Evolutionary conservation across 2,113 vertebrate genomes (phyloP), one percentile per base, ranked within the genome.

Genomic region (Perccottus glenii): DNA sequence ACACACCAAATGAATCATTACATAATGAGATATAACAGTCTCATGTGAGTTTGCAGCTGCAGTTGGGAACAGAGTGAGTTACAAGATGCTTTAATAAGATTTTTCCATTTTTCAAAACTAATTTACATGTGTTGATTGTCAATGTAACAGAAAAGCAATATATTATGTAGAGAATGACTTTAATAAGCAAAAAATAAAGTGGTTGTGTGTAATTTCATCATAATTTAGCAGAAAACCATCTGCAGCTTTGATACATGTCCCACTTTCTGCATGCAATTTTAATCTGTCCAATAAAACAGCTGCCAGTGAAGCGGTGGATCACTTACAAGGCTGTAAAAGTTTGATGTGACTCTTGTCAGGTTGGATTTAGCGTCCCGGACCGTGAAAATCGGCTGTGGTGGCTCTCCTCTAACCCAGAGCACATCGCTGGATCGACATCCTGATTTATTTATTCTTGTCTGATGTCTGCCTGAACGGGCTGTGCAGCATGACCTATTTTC

Each of bases 221-320:
- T 78, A 85, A 87, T 85, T 87, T 82, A 78, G 68, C 52, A 78
- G 67, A 2, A 40, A 70, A 50, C 52, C 77, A 71, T 74, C 67
- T 74, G 60, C 74, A 67, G 67, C 61, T 63, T 11, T 60, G 65
- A 71, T 73, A 47, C 60, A 71, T 76, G 79, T 80, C 81, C 81
- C 74, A 82, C 71, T 84, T 85, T 82, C 6, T 69, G 65, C 80
- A 85, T 83, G 73, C 75, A 81, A 74, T 81, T 87, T 86, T 87
- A 87, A 81, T 84, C 65, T 69, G 63, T 62, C 75, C 72, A 81
- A 83, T 83, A 77, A 85, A 87, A 77, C 49, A 48, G 59, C 45
- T 77, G 73, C 60, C 46, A 16, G 64, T 45, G 77, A 72, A 68
- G 62, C 74, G 68, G 78, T 12, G 35, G 77, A 84, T 87, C 80